phyloP scores from a whole-genome alignment of 2,113 vertebrate genomes.

The Tupaia tana region DNA sequence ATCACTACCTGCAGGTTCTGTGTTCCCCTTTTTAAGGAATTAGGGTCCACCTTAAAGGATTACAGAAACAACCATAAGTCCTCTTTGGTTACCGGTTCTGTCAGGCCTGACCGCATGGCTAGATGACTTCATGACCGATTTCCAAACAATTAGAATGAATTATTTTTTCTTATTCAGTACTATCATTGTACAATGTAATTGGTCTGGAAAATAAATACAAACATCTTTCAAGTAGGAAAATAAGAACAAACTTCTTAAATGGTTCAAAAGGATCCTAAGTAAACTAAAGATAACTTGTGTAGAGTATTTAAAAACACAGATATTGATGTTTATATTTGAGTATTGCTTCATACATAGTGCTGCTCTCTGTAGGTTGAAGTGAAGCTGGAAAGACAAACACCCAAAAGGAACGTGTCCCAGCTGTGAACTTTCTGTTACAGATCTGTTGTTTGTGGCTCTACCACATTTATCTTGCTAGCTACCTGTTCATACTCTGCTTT shows the following conservation, averaged over 20 bases:
- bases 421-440: neutral
- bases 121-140: neutral
- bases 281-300: neutral
- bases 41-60: neutral
- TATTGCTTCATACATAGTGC: neutral
- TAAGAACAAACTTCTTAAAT: slow-evolving; percentile 24
- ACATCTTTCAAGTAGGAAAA: slow-evolving; percentile 53
- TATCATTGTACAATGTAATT: neutral
- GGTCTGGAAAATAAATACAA: slow-evolving; percentile 45
- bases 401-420: slow-evolving; percentile 5
- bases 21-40: neutral
- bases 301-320: neutral
- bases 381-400: slow-evolving; percentile 39
- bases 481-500: slow-evolving; percentile 5
- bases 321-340: neutral
- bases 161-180: slow-evolving; percentile 10
- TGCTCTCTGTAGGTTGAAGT: neutral
- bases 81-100: neutral
- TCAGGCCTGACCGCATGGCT: neutral
- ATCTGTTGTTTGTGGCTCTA: neutral
- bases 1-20: neutral
- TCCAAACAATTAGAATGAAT: neutral
- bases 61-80: neutral
- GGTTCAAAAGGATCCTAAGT: neutral
- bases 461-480: slow-evolving; percentile 42